These are phyloP conservation scores for Lasius platythorax DNA, from an alignment of 2,888 invertebrate genomes.

Conservation along the genomic window DNA sequence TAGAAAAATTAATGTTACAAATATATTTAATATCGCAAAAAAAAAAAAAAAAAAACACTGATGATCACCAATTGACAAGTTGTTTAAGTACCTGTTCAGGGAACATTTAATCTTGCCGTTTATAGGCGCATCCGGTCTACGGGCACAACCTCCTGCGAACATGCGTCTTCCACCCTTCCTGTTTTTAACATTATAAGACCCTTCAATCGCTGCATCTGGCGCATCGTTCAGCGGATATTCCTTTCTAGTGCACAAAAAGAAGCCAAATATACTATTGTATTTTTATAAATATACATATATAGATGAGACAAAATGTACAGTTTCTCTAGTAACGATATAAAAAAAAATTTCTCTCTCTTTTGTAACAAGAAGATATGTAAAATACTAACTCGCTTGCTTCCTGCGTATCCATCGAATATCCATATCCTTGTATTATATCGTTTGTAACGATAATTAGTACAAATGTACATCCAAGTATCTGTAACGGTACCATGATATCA, in stretches of 20 bases:
- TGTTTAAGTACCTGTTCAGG: slow-evolving; percentile 69
- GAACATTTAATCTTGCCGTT: slow-evolving; percentile 79
- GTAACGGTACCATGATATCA: slow-evolving; percentile 56
- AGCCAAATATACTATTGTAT: neutral
- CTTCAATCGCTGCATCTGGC: neutral
- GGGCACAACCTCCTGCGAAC: slow-evolving; percentile 71
- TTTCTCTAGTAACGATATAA: neutral
- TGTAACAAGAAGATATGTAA: neutral
- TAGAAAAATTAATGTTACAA: neutral
- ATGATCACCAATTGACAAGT: neutral
- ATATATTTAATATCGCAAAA: neutral
- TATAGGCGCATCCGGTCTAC: slow-evolving; percentile 67
- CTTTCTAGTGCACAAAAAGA: slow-evolving; percentile 13
- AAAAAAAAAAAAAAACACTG: neutral
- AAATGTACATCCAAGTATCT: slow-evolving; percentile 5
- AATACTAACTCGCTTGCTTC: slow-evolving; percentile 52
- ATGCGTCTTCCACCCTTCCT: slow-evolving; percentile 39
- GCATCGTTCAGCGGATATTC: slow-evolving; percentile 25
- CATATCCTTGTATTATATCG: slow-evolving; percentile 12
- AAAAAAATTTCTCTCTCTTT: slow-evolving; percentile 3
- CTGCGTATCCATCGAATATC: neutral
- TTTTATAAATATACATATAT: neutral
- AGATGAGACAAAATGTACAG: neutral
- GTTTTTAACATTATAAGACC: slow-evolving; percentile 32
- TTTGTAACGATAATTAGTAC: slow-evolving; percentile 23